These are phyloP conservation scores for Hartigia nigra DNA, from an alignment of 2,888 invertebrate species.

Conservation along the genomic window DNA sequence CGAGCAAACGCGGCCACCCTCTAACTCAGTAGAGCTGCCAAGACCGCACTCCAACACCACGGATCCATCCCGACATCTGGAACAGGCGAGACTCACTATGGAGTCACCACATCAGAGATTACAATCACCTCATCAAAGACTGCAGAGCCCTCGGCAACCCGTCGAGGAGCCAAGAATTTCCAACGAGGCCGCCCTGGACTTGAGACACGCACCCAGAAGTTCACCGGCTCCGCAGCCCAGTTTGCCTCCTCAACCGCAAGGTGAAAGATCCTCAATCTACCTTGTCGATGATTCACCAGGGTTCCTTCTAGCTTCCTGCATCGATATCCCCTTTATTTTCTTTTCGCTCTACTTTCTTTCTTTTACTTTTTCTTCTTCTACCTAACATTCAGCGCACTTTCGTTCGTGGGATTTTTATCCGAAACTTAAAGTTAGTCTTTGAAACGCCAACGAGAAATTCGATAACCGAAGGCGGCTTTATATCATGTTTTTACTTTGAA, in stretches of 20 bases:
- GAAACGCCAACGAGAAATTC: neutral
- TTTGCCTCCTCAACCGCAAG: conserved; percentile 56
- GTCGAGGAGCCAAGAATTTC: conserved; percentile 53
- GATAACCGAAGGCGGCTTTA: neutral
- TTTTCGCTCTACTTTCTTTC: neutral
- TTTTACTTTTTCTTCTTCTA: neutral
- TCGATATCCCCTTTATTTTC: neutral
- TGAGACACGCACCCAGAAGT: conserved; percentile 57
- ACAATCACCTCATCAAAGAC: conserved; percentile 59
- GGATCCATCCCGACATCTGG: conserved; percentile 54
- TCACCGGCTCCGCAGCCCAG: conserved; percentile 56
- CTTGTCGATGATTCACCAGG: neutral
- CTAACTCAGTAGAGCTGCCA: conserved; percentile 56
- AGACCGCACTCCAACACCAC: conserved; percentile 55
- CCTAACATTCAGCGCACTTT: neutral
- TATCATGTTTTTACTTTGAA: neutral
- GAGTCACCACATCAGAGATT: conserved; percentile 60
- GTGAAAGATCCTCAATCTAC: conserved; percentile 33
- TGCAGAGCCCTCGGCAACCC: conserved; percentile 58
- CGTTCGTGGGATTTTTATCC: neutral
- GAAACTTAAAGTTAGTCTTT: neutral
- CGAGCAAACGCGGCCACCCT: conserved; percentile 56
- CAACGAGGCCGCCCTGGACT: conserved; percentile 57
- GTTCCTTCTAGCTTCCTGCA: neutral
- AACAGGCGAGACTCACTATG: conserved; percentile 58